Percentiles rank a stretch among this genome's conserved stretches.
Evolutionary conservation across 2,888 invertebrate genomes (phyloP).

Genomic region (Coelopa pilipes): DNA sequence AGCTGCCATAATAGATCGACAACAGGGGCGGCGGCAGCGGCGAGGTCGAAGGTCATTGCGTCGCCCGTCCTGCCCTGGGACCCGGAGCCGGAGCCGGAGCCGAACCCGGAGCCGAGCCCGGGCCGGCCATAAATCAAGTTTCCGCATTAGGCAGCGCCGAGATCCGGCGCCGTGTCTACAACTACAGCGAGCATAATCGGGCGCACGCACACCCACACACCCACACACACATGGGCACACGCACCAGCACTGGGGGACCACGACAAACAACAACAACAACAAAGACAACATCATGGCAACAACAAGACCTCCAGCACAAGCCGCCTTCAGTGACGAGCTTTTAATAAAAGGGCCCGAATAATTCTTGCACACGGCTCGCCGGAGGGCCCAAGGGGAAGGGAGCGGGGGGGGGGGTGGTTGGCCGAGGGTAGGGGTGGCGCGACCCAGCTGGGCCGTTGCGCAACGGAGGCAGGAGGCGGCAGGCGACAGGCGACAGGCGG

Average conservation of each 20-base stretch:
- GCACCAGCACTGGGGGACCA: background rate
- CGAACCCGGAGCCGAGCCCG: too few relatives aligned
- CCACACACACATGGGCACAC: background rate
- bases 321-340: background rate
- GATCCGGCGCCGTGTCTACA: background rate
- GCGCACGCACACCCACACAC: constrained; percentile 12
- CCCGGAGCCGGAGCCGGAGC: too few relatives aligned
- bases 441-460: background rate
- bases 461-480: background rate
- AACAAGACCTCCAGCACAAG: background rate
- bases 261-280: constrained; percentile 10
- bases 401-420: too few relatives aligned
- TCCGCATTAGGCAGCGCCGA: constrained; percentile 18
- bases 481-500: too few relatives aligned
- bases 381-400: background rate
- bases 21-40: background rate
- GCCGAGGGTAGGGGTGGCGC: background rate
- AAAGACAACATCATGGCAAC: background rate
- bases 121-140: constrained; percentile 32
- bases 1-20: too few relatives aligned
- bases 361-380: background rate
- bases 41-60: constrained; percentile 7
- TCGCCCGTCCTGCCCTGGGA: too few relatives aligned
- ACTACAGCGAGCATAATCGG: background rate
- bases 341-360: constrained; percentile 13